Evolutionary conservation across 2,113 vertebrate genomes (phyloP), one percentile per base, ranked within the genome.

Genomic region (Alethe castanea): DNA sequence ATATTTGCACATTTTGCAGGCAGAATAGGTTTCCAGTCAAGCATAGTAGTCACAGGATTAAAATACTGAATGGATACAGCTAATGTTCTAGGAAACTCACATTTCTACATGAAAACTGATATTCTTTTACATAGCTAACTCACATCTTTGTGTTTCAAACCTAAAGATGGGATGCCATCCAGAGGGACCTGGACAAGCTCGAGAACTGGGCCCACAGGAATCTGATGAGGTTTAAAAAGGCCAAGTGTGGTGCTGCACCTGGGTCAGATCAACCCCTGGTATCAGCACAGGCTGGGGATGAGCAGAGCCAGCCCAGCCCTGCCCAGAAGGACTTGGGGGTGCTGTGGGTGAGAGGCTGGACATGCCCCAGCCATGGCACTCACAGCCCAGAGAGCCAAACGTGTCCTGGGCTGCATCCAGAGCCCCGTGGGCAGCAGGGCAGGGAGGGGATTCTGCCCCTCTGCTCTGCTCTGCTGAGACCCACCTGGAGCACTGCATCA

Each of bases 261-360:
- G 35, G 35, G 35, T 35, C 7, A 14, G 22, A 12, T 2, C 38
- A 52, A 5, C 8, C 24, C 23, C 14, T 1, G 2, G 14, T 19
- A 8, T 2, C 45, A 86, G 9, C 28, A 8, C 18, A 60, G 38
- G 45, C 44, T 77, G 61, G 53, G 31, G 1, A 59, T 52, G 62
- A 36, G 5, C 31, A 42, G 44, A 11, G 2, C 4, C 4, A 76
- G 62, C 59, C 42, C 44, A 76, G 20, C 53, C 42, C 52, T 31
- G 20, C 8, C 8, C 8, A 65, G 52, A 18, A 59, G 44, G 26
- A 9, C 7, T 4, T 26, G 31, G 35, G 23, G 15, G n/a, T 38
- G 38, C 35, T 35, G 35, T 35, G 35, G 35, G 35, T 35, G 35
- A 35, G 35, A n/a, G n/a, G n/a, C n/a, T n/a, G n/a, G n/a, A n/a